Evolutionary conservation across 1,140 invertebrate genomes (phyloP), one percentile per base, ranked within the genome.

Genomic region (Lethocerus indicus): DNA sequence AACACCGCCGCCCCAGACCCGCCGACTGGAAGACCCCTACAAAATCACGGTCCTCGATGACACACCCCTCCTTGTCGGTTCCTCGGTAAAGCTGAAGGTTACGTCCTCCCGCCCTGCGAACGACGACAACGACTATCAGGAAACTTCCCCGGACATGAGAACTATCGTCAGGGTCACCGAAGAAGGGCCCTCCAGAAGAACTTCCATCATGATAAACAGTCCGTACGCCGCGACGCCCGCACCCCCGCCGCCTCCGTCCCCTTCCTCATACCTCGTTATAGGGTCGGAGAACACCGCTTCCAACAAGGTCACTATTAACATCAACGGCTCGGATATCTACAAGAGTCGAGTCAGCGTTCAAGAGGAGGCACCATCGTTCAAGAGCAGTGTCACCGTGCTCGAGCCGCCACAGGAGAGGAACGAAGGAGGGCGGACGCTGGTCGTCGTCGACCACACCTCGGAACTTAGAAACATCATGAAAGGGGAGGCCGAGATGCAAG

Each of bases 361-460:
- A 12, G 54, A 58, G 32, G 36, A 44, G 2, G 55, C 51, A 5
- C 49, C 50, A 16, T 37, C 29, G 9, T 51, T 29, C 18, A 51
- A 21, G 14, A 52, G 37, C 24, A 69, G 65, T 9, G 67, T 69
- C 39, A 69, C 65, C 50, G 65, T 69, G 0, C 62, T 64, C n/a
- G n/a, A n/a, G n/a, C n/a, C n/a, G n/a, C n/a, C n/a, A n/a, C n/a
- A n/a, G n/a, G n/a, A n/a, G 2, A 64, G 67, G 0, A 62, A 69
- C 14, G 61, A 60, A 41, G 67, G 56, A 42, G 54, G 63, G n/a
- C 67, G 64, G n/a, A 52, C 51, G 4, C 21, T 48, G 1, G 14
- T 52, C n/a, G 27, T 52, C n/a, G 18, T 52, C 4, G 51, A 52
- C 40, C 36, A 37, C n/a, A 20, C 24, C 2, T 32, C 41, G 26